phyloP scores from a whole-genome alignment of 2,888 invertebrate species.

The Cetonia aurata region DNA sequence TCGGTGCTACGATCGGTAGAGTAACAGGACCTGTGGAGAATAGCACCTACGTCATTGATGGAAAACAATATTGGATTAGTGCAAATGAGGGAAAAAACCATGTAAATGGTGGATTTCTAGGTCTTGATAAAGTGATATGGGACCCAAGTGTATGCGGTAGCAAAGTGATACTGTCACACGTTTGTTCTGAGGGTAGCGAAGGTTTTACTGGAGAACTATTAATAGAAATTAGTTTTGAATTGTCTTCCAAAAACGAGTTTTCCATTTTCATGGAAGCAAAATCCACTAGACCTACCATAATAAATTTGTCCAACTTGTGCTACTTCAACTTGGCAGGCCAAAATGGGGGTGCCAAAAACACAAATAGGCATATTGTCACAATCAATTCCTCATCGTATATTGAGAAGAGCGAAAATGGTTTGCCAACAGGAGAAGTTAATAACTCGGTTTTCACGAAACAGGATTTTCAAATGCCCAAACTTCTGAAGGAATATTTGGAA shows the following conservation, averaged over 20 bases:
- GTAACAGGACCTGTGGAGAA: slow-evolving; percentile 83
- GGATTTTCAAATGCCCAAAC: slow-evolving; percentile 78
- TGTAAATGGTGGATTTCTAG: slow-evolving; percentile 84
- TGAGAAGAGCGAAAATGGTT: slow-evolving; percentile 70
- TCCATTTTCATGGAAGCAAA: slow-evolving; percentile 81
- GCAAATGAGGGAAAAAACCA: slow-evolving; percentile 65
- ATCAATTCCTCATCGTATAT: slow-evolving; percentile 85
- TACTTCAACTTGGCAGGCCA: slow-evolving; percentile 95
- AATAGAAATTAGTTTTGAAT: slow-evolving; percentile 76
- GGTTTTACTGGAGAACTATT: slow-evolving; percentile 89
- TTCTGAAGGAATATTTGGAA: slow-evolving; percentile 68
- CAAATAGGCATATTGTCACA: slow-evolving; percentile 77
- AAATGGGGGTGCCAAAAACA: slow-evolving; percentile 73
- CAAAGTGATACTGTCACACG: slow-evolving; percentile 78
- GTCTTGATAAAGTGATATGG: slow-evolving; percentile 85
- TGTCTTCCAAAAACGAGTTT: slow-evolving; percentile 82
- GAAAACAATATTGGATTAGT: slow-evolving; percentile 62
- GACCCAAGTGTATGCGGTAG: slow-evolving; percentile 70
- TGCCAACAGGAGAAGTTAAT: slow-evolving; percentile 79
- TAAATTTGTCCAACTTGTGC: slow-evolving; percentile 87
- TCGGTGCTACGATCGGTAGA: slow-evolving; percentile 88
- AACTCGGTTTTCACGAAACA: slow-evolving; percentile 78
- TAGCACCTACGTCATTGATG: slow-evolving; percentile 77
- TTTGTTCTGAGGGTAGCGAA: slow-evolving; percentile 84
- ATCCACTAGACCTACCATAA: slow-evolving; percentile 80